Conservation (phyloP, 2,797 vertebrate species). For the Argya squamiceps region DNA sequence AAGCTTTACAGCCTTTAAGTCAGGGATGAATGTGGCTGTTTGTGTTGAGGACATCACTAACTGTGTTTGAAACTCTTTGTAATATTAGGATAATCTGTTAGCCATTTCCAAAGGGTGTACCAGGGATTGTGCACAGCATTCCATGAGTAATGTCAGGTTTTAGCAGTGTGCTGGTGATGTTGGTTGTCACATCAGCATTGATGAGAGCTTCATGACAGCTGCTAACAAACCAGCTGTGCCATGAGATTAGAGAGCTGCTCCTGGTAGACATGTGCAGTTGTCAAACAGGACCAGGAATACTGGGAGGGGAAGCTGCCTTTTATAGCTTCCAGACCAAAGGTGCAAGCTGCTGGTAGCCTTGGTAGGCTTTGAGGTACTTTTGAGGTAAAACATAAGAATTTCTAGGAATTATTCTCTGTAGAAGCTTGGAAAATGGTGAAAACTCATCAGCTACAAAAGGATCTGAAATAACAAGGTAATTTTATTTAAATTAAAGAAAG, state of each 20-base stretch:
- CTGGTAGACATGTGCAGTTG: not conserved
- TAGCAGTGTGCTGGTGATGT: not conserved
- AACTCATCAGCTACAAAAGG: not conserved
- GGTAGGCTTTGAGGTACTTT: not conserved
- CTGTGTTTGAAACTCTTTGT: not conserved
- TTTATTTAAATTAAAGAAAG: not conserved
- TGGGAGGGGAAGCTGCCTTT: not conserved
- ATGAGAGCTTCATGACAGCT: not conserved
- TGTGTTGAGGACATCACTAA: not conserved
- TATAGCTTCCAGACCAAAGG: not conserved
- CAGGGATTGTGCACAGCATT: not conserved
- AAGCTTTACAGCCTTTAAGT: not conserved
- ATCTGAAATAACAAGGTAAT: not conserved
- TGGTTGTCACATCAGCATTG: not conserved
- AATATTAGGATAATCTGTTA: not conserved
- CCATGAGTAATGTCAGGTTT: not conserved
- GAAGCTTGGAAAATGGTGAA: not conserved
- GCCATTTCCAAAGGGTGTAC: not conserved
- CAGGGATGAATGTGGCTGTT: not conserved
- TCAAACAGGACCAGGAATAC: not conserved
- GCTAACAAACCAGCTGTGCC: not conserved
- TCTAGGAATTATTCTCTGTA: not conserved
- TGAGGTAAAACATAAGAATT: conserved; percentile 11
- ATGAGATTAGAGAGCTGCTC: not conserved
- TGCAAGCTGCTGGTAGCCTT: conserved; percentile 1